Evolutionary conservation across 92 coral and sea anemone genomes (phyloP), one percentile per base, ranked within the genome.

Genomic region (Heliopora coerulea): DNA sequence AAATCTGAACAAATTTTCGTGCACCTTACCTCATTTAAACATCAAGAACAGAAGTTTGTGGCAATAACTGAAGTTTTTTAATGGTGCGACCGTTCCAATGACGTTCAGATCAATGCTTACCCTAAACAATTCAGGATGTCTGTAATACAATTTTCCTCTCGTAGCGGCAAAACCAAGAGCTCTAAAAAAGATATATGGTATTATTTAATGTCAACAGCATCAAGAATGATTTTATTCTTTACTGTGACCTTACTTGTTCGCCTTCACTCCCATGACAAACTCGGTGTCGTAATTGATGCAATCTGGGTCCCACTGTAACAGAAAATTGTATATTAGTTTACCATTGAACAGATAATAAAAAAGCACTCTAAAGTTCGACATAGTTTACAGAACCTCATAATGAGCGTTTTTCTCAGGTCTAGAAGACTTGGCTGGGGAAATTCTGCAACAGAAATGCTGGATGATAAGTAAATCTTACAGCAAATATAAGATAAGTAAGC

Each of bases 131-230:
- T 91, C 89, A 31, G 96, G 96, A 59, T 89, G 97, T 24, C 96
- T 77, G 73, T 90, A 87, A 72, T 89, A 89, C 13, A 92, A 84
- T 50, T 92, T 89, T 56, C 96, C 96, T 66, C 96, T 85, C 8
- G 97, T 92, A 18, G 97, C 97, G 30, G 97, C 97, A 87, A 92
- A 89, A 1, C 97, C 97, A 6, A 92, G 91, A 48, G 97, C 97
- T 67, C 97, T 92, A 52, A 5, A 57, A 46, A 40, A 59, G 24
- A 17, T 14, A 74, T 3, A 13, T 54, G 20, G 28, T 15, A 23
- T 15, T 1, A 30, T 42, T 41, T 24, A 37, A 67, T n/a, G n/a
- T n/a, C n/a, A n/a, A n/a, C n/a, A n/a, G n/a, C 56, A 40, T 15
- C 3, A 49, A 0, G 1, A 31, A 69, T 12, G 2, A n/a, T 24